Evolutionary conservation across 1,140 invertebrate genomes (phyloP).

Genomic region (Helicoverpa zea): DNA sequence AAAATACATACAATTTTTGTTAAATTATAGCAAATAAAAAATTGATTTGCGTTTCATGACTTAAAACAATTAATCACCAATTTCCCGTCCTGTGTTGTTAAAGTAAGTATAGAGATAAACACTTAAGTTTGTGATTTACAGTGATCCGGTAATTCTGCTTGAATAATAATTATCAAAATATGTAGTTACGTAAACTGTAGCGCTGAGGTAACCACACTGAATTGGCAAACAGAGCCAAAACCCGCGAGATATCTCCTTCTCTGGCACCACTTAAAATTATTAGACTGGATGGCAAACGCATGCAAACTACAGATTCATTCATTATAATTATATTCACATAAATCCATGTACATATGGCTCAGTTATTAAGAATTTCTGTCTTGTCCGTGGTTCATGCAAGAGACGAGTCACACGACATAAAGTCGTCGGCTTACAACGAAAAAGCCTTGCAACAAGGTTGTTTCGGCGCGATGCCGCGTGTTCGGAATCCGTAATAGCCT

Average conservation of each 20-base stretch:
- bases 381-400: constrained; percentile 39
- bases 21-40: background rate
- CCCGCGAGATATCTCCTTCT: background rate
- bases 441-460: constrained; percentile 81
- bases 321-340: constrained; percentile 39
- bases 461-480: constrained; percentile 66
- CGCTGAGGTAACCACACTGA: background rate
- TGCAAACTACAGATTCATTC: constrained; percentile 37
- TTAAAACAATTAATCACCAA: background rate
- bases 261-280: constrained; percentile 14
- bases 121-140: background rate
- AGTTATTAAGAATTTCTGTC: constrained; percentile 46
- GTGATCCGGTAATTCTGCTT: background rate
- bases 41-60: background rate
- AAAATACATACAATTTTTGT: too few species aligned
- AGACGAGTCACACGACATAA: constrained; percentile 45
- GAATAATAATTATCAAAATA: background rate
- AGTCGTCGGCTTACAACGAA: constrained; percentile 61
- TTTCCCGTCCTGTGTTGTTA: background rate
- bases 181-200: background rate
- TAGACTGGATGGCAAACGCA: constrained; percentile 30
- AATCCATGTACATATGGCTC: constrained; percentile 27
- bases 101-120: background rate
- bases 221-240: background rate
- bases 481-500: constrained; percentile 75